Evolutionary conservation across 1,140 invertebrate genomes (phyloP).

Genomic region (Drosophila eugracilis): DNA sequence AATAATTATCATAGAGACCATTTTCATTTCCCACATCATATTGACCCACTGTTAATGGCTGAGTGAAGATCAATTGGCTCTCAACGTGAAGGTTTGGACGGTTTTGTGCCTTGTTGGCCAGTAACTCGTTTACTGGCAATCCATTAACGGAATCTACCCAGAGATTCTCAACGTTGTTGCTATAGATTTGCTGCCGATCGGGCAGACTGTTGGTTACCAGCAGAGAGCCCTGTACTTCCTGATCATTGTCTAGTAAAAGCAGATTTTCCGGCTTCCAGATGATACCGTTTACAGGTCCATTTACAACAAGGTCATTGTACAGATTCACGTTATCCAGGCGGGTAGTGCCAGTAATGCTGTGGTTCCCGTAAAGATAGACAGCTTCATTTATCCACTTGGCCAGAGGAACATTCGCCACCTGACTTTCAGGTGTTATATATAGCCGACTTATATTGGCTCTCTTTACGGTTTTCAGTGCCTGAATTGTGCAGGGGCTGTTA

Average conservation of each 20-base stretch:
- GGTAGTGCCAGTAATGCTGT: conserved; percentile 63
- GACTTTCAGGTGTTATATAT: conserved; percentile 54
- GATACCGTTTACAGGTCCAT: conserved; percentile 64
- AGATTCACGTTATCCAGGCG: conserved; percentile 62
- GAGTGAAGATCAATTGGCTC: conserved; percentile 62
- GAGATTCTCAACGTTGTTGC: conserved; percentile 70
- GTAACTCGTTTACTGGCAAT: conserved; percentile 54
- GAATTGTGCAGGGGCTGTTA: conserved; percentile 7
- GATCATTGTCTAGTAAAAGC: conserved; percentile 56
- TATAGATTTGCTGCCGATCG: conserved; percentile 51
- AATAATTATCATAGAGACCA: background rate
- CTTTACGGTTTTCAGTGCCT: conserved; percentile 70
- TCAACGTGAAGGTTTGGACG: conserved; percentile 61
- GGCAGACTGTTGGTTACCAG: conserved; percentile 55
- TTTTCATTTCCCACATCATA: conserved; percentile 46
- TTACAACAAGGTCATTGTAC: conserved; percentile 68
- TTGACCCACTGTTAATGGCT: conserved; percentile 59
- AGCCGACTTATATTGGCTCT: conserved; percentile 68
- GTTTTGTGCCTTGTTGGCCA: conserved; percentile 62
- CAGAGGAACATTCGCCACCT: conserved; percentile 84
- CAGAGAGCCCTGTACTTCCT: conserved; percentile 56
- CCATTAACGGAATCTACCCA: conserved; percentile 68
- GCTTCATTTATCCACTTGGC: conserved; percentile 83
- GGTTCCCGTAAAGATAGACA: conserved; percentile 76
- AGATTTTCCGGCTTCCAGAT: conserved; percentile 52